Evolutionary conservation across 2,113 vertebrate genomes (phyloP), one percentile per base, ranked within the genome.

Genomic region (Vireo altiloquus): DNA sequence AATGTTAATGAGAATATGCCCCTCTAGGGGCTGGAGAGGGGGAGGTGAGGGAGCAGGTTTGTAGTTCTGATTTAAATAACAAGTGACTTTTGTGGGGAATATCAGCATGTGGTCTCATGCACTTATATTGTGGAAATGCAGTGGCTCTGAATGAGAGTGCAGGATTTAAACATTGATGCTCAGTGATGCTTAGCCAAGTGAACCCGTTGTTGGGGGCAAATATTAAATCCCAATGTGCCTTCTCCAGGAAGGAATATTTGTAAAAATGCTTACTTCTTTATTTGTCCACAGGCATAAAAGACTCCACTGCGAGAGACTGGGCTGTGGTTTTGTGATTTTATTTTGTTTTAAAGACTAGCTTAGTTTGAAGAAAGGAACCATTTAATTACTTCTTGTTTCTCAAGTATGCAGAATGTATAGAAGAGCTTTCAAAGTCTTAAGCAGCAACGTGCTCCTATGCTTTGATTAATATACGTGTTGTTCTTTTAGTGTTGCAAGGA

Each of bases 11-110:
- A 97, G 97, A 97, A 97, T 97, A 95, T 84, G 90, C 94, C 92
- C 90, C 93, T 97, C 84, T 74, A 91, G 96, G 80, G 10, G 81
- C 56, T 95, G 91, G 63, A 96, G 87, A 68, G 92, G 87, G 94
- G 87, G 87, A 72, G 65, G 94, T 35, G 71, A 82, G 87, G 94
- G 94, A 97, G 95, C 92, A 95, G 95, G 95, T 93, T 94, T 97
- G 97, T 95, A 80, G 89, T 95, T 97, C 96, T 92, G 96, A 97
- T 97, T 98, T 97, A 97, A 98, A 98, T 96, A 97, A 96, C 96
- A 94, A 97, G 96, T 92, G 96, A 97, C 95, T 97, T 97, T 96
- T 94, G 85, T 91, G 96, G 92, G 87, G 96, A 95, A 83, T 71
- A 75, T 83, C 97, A 96, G 96, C 95, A 85, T 96, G 96, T 91